phyloP scores from a whole-genome alignment of 37 sponge, comb jelly and placozoan species.

The Corticium candelabrum region DNA sequence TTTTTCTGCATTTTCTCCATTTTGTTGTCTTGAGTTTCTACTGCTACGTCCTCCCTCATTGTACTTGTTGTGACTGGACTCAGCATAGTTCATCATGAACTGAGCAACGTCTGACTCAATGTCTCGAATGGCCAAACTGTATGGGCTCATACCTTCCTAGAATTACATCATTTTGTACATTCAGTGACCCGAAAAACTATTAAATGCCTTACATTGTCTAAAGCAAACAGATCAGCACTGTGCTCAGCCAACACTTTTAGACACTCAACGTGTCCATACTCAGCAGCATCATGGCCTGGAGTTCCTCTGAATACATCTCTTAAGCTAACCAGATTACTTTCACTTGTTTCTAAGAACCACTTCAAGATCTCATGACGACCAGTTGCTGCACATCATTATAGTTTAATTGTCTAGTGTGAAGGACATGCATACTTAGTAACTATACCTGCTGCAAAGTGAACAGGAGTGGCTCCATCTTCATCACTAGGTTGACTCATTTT shows the following conservation, averaged over 20 bases:
- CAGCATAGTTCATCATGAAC: not conserved
- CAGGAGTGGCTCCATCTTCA: not conserved
- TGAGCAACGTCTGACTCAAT: not conserved
- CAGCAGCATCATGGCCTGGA: not conserved
- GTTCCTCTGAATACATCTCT: not conserved
- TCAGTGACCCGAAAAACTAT: not conserved
- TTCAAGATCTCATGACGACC: not conserved
- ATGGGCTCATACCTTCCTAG: not conserved
- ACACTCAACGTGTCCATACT: not conserved
- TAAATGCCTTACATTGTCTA: not conserved
- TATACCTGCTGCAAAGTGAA: not conserved
- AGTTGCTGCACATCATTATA: not conserved
- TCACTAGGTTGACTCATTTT: not conserved
- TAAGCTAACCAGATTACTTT: not conserved
- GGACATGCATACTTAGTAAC: not conserved
- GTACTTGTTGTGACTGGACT: not conserved
- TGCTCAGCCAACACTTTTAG: not conserved
- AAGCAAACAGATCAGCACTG: not conserved
- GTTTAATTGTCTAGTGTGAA: not conserved
- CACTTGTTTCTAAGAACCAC: not conserved
- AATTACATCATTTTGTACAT: not conserved
- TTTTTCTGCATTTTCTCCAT: not conserved
- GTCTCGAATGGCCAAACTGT: not conserved
- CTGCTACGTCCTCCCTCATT: not conserved
- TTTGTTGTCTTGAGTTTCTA: not conserved